Base-by-base conservation (phyloP, 2,888 invertebrate genomes). In the Drosophila parthenogenetica region DNA sequence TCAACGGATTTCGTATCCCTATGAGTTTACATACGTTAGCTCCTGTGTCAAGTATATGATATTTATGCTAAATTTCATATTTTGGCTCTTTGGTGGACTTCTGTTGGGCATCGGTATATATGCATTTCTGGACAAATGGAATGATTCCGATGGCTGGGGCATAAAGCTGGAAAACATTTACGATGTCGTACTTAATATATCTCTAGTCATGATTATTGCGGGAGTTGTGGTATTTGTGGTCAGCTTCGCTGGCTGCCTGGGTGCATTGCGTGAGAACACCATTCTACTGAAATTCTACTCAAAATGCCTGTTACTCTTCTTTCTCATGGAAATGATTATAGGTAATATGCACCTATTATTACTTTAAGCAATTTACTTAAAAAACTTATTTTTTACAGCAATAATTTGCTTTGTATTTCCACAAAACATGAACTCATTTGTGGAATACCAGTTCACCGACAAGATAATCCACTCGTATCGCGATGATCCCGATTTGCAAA, bases 361-460 rank as follows among this genome's bases (percentile, higher is more conserved):
- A 0, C 0, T 11, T 5, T 32, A 35, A 35, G 13, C 5, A 13
- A 35, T 13, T 35, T 8, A 29, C 29, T 35, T 13, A 13, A 11
- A 35, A 13, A 10, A 35, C 4, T 35, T 13, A 35, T 35, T 35
- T 35, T 58, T 37, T 17, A 5, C 45, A 77, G 98, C 98, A 0
- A 96, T 98, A 40, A 95, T 98, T 90, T 97, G 97, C 11, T 98
- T 98, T 93, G 97, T 98, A 35, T 98, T 98, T 91, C 98, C 98
- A 8, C 96, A 97, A 77, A 95, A 97, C 14, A 95, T 98, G 92
- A 96, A 97, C 90, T 95, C 96, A 0, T 93, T 97, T 45, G 92
- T 98, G 46, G 97, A 97, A 90, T 95, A 95, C 81, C 96, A 96
- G 68, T 96, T 98, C 88, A 97, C 97, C 0, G 97, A 98, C 90